Conservation (phyloP, 2,888 invertebrate species). For the Polymixis lichenea region DNA sequence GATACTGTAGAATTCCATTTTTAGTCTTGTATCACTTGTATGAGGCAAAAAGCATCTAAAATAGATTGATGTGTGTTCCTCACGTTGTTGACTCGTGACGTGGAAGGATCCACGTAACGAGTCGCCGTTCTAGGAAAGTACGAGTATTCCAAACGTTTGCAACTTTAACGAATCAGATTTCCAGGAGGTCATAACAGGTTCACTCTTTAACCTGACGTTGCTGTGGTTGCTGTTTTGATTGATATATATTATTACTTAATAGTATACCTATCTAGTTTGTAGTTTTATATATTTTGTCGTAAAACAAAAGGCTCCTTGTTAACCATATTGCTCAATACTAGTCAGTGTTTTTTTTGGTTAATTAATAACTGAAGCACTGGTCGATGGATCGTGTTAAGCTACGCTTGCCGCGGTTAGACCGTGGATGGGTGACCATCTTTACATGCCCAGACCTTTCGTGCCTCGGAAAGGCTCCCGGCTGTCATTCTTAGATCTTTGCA, state of each 20-base stretch:
- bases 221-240: background rate
- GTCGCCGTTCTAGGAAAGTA: slow-evolving; percentile 35
- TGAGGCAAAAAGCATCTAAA: background rate
- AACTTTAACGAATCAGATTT: slow-evolving; percentile 48
- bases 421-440: too few relatives aligned
- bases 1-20: background rate
- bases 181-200: slow-evolving; percentile 37
- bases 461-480: too few relatives aligned
- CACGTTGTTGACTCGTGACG: slow-evolving; percentile 46
- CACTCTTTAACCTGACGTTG: background rate
- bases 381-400: too few relatives aligned
- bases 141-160: slow-evolving; percentile 25
- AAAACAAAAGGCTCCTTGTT: background rate
- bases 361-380: too few relatives aligned
- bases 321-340: background rate
- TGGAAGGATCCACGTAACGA: too few relatives aligned
- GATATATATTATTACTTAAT: background rate
- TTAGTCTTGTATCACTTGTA: background rate
- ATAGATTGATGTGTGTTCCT: slow-evolving; percentile 38
- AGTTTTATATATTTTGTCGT: background rate
- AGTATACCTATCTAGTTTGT: background rate
- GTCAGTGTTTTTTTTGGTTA: background rate
- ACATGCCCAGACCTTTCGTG: too few relatives aligned
- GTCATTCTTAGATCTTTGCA: too few relatives aligned
- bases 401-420: too few relatives aligned